Conservation (phyloP, 1,140 invertebrate species). For the Subanguina moxae region DNA sequence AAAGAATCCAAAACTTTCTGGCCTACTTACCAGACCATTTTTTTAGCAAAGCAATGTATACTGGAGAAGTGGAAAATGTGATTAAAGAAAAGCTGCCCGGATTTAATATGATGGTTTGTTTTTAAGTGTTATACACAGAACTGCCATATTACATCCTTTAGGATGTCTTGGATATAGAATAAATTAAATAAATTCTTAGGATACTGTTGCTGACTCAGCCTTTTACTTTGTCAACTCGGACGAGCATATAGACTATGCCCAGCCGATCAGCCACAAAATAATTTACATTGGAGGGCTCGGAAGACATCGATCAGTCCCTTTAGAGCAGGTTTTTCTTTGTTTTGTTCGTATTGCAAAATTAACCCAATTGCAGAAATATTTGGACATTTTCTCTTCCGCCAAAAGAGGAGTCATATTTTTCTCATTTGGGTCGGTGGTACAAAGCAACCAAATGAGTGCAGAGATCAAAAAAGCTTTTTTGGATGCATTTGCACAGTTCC, state of each 20-base stretch:
- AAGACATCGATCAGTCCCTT: neutral
- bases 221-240: constrained; percentile 10
- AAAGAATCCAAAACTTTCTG: neutral
- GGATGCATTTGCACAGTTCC: constrained; percentile 16
- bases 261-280: constrained; percentile 9
- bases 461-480: constrained; percentile 8
- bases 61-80: neutral
- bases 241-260: constrained; percentile 2
- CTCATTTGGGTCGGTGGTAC: constrained; percentile 8
- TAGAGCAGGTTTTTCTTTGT: neutral
- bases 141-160: too few species aligned
- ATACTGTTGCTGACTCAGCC: constrained; percentile 3
- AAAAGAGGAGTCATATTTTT: constrained; percentile 13
- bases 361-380: neutral
- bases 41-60: neutral
- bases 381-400: neutral
- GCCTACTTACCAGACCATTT: neutral
- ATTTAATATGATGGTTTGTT: neutral
- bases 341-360: neutral
- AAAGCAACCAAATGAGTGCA: neutral
- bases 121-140: too few species aligned
- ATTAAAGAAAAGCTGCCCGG: neutral
- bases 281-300: constrained; percentile 13
- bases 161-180: too few species aligned
- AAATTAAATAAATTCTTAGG: neutral